Base-by-base conservation (phyloP, 2,797 vertebrate genomes). In the Lerista edwardsae region DNA sequence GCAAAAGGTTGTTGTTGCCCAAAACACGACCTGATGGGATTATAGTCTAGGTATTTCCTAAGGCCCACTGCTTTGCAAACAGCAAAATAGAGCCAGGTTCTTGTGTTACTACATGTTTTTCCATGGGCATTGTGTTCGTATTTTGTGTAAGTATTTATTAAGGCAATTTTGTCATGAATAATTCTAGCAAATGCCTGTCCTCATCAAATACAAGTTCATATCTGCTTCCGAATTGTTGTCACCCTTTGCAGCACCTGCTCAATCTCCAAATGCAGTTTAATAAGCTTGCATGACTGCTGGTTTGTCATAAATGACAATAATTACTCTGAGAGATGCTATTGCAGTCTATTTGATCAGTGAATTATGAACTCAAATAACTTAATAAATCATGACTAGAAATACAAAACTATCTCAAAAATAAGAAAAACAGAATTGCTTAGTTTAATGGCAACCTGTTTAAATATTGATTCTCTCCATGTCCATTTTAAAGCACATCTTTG, bases 281-380 rank as follows among this genome's bases (percentile, higher is more conserved):
- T 93, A 27, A 86, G 65, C 89, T 91, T 80, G 39, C 51, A 21
- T 90, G 86, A 84, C 90, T 93, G 89, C 72, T 65, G 85, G 57
- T 88, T 90, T 84, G 78, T 75, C 87, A 87, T 90, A 93, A 95
- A 94, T 91, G 51, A 85, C 11, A 31, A 80, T 94, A 94, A 94
- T 91, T 29, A 87, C 79, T 90, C 87, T 79, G 34, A 83, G 81
- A 86, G n/a, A 87, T 83, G 59, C 12, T 91, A 44, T 93, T 93
- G 75, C 84, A 90, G 74, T 85, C 85, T 55, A 31, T 92, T 92
- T 64, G 67, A 90, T 85, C 84, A 87, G 55, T 89, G 92, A 89
- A 93, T 91, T 94, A 89, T 95, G 94, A 95, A 93, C 86, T 92
- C 81, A 84, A 87, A 88, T 91, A 79, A 82, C 84, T 86, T 80